Percentiles rank a stretch among this genome's conserved stretches.
Evolutionary conservation across 2,888 invertebrate species (phyloP).

Genomic region (Habrosyne pyritoides): DNA sequence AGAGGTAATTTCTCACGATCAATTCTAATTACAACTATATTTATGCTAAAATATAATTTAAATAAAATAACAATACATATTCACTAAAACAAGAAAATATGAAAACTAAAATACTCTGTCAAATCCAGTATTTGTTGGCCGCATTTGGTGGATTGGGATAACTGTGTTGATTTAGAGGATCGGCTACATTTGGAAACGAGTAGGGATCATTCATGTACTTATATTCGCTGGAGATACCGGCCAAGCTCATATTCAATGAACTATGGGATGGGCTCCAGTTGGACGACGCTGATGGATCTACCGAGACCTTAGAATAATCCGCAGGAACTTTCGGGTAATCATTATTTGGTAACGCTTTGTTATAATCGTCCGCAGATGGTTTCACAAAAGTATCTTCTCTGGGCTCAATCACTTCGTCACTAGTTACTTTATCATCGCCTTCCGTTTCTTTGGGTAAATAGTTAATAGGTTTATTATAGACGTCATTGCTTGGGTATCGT

Average conservation of each 20-base stretch:
- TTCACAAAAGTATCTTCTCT: conserved; percentile 72
- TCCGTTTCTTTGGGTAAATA: conserved; percentile 76
- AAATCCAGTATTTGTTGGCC: conserved; percentile 80
- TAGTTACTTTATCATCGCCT: conserved; percentile 66
- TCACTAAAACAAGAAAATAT: conserved; percentile 31
- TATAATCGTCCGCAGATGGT: conserved; percentile 64
- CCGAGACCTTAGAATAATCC: conserved; percentile 75
- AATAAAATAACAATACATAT: conserved; percentile 30
- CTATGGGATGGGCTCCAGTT: conserved; percentile 82
- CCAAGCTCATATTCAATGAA: conserved; percentile 76
- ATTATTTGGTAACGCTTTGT: conserved; percentile 69
- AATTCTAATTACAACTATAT: conserved; percentile 36
- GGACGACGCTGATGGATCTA: conserved; percentile 78
- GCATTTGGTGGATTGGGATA: conserved; percentile 74
- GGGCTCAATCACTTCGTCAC: conserved; percentile 70
- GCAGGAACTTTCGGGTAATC: conserved; percentile 84
- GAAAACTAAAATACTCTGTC: conserved; percentile 42
- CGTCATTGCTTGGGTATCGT: conserved; percentile 68
- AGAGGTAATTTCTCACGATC: conserved; percentile 73
- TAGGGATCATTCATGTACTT: conserved; percentile 81
- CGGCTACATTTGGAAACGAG: conserved; percentile 72
- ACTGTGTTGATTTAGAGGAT: conserved; percentile 73
- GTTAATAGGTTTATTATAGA: conserved; percentile 72
- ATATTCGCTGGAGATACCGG: conserved; percentile 75
- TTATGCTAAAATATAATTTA: conserved; percentile 36